phyloP scores from a whole-genome alignment of 2,888 invertebrate genomes.

The Cerastis rubricosa region DNA sequence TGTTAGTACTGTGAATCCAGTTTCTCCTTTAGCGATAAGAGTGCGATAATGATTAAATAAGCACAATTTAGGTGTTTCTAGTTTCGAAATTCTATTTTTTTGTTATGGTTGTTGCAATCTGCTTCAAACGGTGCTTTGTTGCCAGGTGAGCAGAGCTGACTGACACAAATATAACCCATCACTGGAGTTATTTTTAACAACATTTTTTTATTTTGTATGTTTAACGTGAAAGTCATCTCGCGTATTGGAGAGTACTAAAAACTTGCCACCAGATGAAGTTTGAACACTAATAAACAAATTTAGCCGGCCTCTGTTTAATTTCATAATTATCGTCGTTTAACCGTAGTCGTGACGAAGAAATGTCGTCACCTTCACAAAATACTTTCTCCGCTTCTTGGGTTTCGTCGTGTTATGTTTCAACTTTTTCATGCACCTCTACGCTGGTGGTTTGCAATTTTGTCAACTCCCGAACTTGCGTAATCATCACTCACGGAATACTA shows the following conservation, averaged over 20 bases:
- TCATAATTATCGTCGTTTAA: conserved; percentile 71
- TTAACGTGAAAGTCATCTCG: conserved; percentile 69
- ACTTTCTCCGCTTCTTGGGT: conserved; percentile 82
- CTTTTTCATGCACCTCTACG: conserved; percentile 76
- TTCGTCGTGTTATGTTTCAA: conserved; percentile 77
- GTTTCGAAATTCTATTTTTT: conserved; percentile 67
- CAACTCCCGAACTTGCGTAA: conserved; percentile 84
- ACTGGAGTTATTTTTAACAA: conserved; percentile 76
- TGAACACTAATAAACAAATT: conserved; percentile 53
- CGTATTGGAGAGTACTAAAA: conserved; percentile 27
- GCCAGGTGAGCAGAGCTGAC: conserved; percentile 72
- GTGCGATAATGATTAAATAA: conserved; percentile 35
- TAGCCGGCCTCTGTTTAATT: conserved; percentile 65
- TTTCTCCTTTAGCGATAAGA: conserved; percentile 51
- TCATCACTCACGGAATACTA: conserved; percentile 76
- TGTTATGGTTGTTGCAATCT: conserved; percentile 67
- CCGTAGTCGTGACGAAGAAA: conserved; percentile 68
- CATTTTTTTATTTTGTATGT: conserved; percentile 65
- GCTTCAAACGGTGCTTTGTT: conserved; percentile 67
- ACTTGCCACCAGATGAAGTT: conserved; percentile 35
- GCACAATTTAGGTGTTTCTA: conserved; percentile 34
- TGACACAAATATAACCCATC: conserved; percentile 66
- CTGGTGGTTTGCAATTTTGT: conserved; percentile 80
- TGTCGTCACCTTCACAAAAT: conserved; percentile 73
- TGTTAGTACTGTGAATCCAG: conserved; percentile 52